These are phyloP conservation scores for Pseudorasbora parva DNA, from an alignment of 2,113 vertebrate species.

Conservation along the genomic window DNA sequence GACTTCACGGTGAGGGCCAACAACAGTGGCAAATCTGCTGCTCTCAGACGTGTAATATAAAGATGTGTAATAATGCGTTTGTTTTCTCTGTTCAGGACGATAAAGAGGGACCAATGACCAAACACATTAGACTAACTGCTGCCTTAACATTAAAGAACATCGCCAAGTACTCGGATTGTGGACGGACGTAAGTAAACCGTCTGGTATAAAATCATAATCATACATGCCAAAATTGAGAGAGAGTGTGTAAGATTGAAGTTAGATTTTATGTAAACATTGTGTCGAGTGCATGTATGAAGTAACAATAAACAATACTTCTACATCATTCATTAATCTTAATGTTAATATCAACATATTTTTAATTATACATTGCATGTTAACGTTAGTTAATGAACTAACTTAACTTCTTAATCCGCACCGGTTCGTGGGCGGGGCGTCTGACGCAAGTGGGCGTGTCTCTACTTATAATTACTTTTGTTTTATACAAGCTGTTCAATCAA, in stretches of 20 bases:
- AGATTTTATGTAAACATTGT: too few relatives aligned
- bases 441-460: too few relatives aligned
- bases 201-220: not conserved
- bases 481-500: too few relatives aligned
- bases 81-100: slow-evolving; percentile 83
- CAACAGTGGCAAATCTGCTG: not conserved
- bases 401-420: too few relatives aligned
- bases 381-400: too few relatives aligned
- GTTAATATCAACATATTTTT: too few relatives aligned
- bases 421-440: too few relatives aligned
- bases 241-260: not conserved
- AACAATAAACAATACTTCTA: too few relatives aligned
- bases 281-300: too few relatives aligned
- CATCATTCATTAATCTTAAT: too few relatives aligned
- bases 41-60: not conserved
- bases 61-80: not conserved
- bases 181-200: slow-evolving; percentile 88
- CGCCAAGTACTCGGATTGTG: slow-evolving; percentile 98
- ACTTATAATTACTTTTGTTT: too few relatives aligned
- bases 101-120: slow-evolving; percentile 99
- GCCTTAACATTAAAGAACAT: slow-evolving; percentile 99
- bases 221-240: not conserved
- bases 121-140: slow-evolving; percentile 99
- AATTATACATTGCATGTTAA: too few relatives aligned
- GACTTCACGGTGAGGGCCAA: slow-evolving; percentile 94